Conservation (phyloP, 1,140 invertebrate species). For the Drosophila tsacasi region DNA sequence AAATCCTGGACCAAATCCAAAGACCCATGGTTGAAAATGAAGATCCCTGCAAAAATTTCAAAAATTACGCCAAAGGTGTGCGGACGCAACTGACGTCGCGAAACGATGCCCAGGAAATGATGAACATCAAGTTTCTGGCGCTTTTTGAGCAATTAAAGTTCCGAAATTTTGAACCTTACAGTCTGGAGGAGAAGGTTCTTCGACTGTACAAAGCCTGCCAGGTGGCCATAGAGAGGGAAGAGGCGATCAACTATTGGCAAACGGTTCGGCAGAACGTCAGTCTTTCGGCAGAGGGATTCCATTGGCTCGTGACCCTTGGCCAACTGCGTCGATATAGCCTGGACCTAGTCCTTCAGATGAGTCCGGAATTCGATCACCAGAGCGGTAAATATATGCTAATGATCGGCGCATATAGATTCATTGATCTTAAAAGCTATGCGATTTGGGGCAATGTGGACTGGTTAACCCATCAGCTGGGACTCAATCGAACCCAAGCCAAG, state of each 20-base stretch:
- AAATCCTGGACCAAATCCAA: background rate
- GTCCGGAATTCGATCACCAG: background rate
- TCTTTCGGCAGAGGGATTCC: background rate
- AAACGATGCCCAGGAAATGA: background rate
- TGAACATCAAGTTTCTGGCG: background rate
- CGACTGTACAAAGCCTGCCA: background rate
- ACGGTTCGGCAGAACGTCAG: background rate
- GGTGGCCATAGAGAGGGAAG: background rate
- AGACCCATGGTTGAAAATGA: background rate
- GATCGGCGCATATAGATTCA: background rate
- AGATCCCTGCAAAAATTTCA: background rate
- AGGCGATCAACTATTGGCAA: background rate
- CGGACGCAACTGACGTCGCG: background rate
- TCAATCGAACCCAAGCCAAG: background rate
- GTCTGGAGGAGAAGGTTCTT: background rate
- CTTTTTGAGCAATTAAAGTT: background rate
- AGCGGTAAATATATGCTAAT: background rate
- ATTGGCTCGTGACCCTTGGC: background rate
- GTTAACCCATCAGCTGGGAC: background rate
- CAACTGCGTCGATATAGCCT: background rate
- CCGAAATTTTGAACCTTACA: background rate
- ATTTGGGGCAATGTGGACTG: background rate
- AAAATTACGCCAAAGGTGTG: background rate
- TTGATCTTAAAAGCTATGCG: fast-evolving
- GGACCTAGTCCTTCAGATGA: background rate